Conservation (phyloP, 2,797 vertebrate genomes). For the Phrynocephalus forsythii region DNA sequence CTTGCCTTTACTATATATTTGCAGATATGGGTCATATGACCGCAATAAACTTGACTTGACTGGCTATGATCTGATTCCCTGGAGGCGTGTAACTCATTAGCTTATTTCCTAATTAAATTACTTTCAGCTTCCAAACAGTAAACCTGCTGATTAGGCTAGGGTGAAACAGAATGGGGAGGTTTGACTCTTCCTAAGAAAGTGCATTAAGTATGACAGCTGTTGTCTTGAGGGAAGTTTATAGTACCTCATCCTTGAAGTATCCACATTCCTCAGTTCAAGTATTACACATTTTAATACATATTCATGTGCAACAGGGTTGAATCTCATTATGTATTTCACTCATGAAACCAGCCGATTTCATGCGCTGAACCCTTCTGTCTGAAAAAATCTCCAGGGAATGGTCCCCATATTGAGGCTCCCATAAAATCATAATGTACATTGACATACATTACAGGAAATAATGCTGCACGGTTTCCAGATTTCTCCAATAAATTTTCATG, state of each 20-base stretch:
- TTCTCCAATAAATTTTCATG: not conserved
- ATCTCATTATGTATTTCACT: not conserved
- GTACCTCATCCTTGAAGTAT: too few species aligned
- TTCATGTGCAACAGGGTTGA: not conserved
- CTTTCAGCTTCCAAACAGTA: conserved; percentile 48
- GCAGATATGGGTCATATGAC: too few species aligned
- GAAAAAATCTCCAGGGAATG: not conserved
- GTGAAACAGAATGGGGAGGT: conserved; percentile 15
- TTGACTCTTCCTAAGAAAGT: conserved; percentile 51
- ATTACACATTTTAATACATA: not conserved
- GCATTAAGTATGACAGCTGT: conserved; percentile 27
- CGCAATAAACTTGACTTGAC: too few species aligned
- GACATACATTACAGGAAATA: not conserved
- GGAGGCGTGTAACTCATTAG: conserved; percentile 51
- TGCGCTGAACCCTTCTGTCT: not conserved
- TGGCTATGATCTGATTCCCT: conserved; percentile 39
- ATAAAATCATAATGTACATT: not conserved
- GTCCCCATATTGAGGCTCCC: not conserved
- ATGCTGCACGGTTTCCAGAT: not conserved
- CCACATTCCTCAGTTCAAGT: too few species aligned
- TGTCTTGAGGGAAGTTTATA: conserved; percentile 1
- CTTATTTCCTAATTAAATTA: conserved; percentile 58
- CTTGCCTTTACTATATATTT: too few species aligned
- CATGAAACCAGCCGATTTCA: not conserved
- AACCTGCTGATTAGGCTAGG: conserved; percentile 35